Evolutionary conservation across 2,113 vertebrate species (phyloP).

Genomic region (Gopherus evgoodei): DNA sequence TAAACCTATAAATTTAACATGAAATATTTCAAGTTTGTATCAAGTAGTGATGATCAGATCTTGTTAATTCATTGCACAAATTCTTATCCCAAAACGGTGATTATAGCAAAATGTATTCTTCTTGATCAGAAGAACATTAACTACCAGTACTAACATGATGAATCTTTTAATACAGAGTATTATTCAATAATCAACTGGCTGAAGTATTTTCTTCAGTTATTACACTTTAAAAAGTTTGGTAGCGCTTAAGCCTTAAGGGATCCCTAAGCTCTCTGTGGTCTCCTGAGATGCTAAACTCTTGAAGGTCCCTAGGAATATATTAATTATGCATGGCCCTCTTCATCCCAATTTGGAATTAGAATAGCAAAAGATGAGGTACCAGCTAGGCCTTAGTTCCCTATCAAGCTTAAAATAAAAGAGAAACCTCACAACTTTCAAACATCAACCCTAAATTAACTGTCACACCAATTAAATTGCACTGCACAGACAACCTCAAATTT

Average conservation of each 20-base stretch:
- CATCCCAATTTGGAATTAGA: conserved; percentile 5
- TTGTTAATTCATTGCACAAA: conserved; percentile 1
- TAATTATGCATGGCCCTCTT: conserved; percentile 24
- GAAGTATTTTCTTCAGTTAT: conserved; percentile 1
- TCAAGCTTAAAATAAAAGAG: conserved; percentile 8
- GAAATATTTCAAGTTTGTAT: conserved; percentile 4
- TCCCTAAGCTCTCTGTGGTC: conserved; percentile 8
- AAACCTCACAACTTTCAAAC: conserved; percentile 8
- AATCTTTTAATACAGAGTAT: neutral
- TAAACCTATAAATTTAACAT: conserved; percentile 14
- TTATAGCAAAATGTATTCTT: conserved; percentile 7
- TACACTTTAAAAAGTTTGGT: neutral
- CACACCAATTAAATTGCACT: neutral
- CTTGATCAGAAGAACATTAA: conserved; percentile 17
- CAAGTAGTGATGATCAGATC: neutral
- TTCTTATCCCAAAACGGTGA: conserved; percentile 2
- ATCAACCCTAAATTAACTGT: neutral
- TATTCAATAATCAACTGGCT: neutral
- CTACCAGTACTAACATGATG: neutral
- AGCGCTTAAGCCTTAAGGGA: neutral
- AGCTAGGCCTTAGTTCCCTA: neutral
- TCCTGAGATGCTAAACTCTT: neutral
- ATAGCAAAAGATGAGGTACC: conserved; percentile 1
- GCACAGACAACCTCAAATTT: neutral
- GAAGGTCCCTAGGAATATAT: conserved; percentile 19